Evolutionary conservation across 1,140 invertebrate species (phyloP).

Genomic region (Lepeophtheirus salmonis): DNA sequence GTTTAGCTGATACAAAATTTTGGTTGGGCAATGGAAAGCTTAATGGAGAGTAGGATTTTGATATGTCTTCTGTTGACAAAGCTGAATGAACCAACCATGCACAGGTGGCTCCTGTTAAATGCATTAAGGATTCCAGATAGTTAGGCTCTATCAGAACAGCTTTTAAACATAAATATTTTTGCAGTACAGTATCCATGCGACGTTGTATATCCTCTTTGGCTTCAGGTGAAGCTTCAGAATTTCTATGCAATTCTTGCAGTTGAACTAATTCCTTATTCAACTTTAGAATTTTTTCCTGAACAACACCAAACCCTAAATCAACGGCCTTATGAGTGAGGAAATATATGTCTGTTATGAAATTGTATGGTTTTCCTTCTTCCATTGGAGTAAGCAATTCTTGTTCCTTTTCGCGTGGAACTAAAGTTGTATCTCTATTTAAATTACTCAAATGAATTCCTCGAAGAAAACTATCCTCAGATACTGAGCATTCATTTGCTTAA

Average conservation of each 20-base stretch:
- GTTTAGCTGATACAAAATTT: constrained; percentile 28
- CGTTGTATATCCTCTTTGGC: constrained; percentile 38
- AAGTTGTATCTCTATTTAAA: constrained; percentile 49
- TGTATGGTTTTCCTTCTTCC: constrained; percentile 30
- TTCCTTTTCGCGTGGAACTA: constrained; percentile 42
- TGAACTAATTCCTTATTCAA: constrained; percentile 48
- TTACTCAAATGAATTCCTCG: constrained; percentile 42
- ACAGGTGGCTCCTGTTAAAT: constrained; percentile 57
- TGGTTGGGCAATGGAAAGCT: constrained; percentile 43
- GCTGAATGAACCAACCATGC: constrained; percentile 66
- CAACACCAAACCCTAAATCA: constrained; percentile 57
- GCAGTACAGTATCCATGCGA: constrained; percentile 41
- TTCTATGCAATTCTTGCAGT: constrained; percentile 46
- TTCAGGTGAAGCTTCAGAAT: constrained; percentile 35
- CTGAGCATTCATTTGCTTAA: constrained; percentile 23
- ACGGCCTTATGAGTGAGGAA: constrained; percentile 68
- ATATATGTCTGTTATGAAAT: constrained; percentile 76
- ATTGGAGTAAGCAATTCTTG: constrained; percentile 29
- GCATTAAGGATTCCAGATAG: constrained; percentile 42
- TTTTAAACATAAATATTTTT: constrained; percentile 33
- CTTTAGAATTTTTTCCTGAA: constrained; percentile 31
- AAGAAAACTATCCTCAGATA: constrained; percentile 23
- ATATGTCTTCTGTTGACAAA: constrained; percentile 29
- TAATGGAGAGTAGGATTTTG: constrained; percentile 33
- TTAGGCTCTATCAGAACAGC: constrained; percentile 50